Evolutionary conservation across 2,113 vertebrate genomes (phyloP).

Genomic region (Platichthys flesus): DNA sequence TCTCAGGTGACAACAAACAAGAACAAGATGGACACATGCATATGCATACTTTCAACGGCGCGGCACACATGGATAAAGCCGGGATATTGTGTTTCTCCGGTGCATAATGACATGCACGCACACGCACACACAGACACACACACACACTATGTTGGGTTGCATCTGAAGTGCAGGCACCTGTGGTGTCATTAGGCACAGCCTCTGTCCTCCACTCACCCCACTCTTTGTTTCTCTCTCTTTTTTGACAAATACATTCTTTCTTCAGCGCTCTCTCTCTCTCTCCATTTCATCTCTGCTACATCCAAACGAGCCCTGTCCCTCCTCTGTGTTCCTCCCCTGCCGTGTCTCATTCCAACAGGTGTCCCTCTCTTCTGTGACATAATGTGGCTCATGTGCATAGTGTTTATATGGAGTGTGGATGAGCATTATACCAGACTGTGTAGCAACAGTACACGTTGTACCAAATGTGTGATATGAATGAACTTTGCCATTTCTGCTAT

Average conservation of each 20-base stretch:
- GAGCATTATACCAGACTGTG: background rate
- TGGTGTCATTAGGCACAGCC: slow-evolving; percentile 38
- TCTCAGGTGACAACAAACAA: slow-evolving; percentile 42
- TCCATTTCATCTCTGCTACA: background rate
- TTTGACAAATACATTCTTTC: background rate
- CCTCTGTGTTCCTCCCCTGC: slow-evolving; percentile 4
- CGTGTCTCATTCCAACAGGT: slow-evolving; percentile 26
- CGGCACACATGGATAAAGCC: slow-evolving; percentile 18
- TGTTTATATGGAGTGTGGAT: background rate
- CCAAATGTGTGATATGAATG: too few relatives aligned
- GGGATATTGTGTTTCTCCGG: slow-evolving; percentile 18
- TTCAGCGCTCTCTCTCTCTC: background rate
- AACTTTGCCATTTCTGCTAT: too few relatives aligned
- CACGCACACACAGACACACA: slow-evolving; percentile 2
- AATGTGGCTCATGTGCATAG: background rate
- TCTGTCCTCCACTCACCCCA: slow-evolving; percentile 2
- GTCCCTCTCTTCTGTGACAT: slow-evolving; percentile 12
- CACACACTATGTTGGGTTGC: slow-evolving; percentile 14
- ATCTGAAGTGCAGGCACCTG: slow-evolving; percentile 63
- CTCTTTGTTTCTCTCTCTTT: slow-evolving; percentile 12
- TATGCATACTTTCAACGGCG: slow-evolving; percentile 31
- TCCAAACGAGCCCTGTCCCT: slow-evolving; percentile 4
- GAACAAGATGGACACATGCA: slow-evolving; percentile 29
- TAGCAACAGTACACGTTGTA: too few relatives aligned
- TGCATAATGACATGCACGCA: slow-evolving; percentile 23